Evolutionary conservation across 2,113 vertebrate species (phyloP), one percentile per base, ranked within the genome.

Genomic region (Triplophysa siluroides): DNA sequence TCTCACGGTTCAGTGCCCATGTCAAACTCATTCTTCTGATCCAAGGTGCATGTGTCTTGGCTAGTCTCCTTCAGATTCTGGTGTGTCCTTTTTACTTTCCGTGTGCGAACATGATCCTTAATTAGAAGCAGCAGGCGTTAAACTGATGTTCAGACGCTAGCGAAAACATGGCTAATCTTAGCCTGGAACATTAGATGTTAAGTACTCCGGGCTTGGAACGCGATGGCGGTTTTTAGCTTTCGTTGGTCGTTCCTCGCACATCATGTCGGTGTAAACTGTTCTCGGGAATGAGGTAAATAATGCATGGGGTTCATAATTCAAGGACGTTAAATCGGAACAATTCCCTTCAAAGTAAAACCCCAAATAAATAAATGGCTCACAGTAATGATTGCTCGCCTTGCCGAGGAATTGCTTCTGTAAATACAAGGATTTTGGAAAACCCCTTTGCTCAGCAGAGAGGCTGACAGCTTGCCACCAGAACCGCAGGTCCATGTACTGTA

Each of bases 21-120:
- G 79, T 86, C 85, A 86, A 83, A 84, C 62, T 76, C 63, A 65
- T 79, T 86, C 43, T 43, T 4, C 11, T 60, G 62, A 80, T 75
- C 38, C 10, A 71, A 65, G 82, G 72, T 83, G 72, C 76, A 78
- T 81, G 67, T 79, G 65, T 83, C 71, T 86, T 68, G 58, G 73
- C 72, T 73, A 63, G 69, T 79, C 52, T n/a, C 58, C 77, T 79
- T 77, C 82, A 86, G 78, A 79, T 67, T 69, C 38, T 64, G 67
- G 33, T 80, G 56, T 78, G 84, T 78, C 82, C 79, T 81, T 73
- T 83, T 69, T 61, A 56, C 45, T 84, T 81, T 86, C 29, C 41
- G 16, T 58, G 24, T 50, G 72, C 16, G 73, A 60, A 79, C 38
- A 63, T 80, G 83, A 78, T 33, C 71, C 23, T 45, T 84, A 72